phyloP scores from a whole-genome alignment of 2,888 invertebrate species.

The Nysson spinosus region DNA sequence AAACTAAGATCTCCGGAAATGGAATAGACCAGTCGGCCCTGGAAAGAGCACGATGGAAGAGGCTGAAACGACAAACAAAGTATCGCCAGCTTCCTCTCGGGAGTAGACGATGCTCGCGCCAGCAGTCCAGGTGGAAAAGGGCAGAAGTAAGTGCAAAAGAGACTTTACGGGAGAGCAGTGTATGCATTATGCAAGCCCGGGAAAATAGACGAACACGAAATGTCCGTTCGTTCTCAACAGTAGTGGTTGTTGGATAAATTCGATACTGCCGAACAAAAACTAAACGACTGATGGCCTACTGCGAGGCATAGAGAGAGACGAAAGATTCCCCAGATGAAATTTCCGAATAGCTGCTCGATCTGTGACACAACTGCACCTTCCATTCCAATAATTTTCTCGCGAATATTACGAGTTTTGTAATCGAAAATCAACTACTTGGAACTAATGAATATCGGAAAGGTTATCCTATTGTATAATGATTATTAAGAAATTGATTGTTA shows the following conservation, averaged over 20 bases:
- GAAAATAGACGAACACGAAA: conserved; percentile 56
- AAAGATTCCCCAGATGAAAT: conserved; percentile 54
- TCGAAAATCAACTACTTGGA: too few relatives aligned
- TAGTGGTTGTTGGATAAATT: conserved; percentile 12
- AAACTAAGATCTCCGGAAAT: conserved; percentile 41
- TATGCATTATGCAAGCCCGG: conserved; percentile 60
- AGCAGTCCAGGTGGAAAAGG: conserved; percentile 10
- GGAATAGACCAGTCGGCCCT: conserved; percentile 33
- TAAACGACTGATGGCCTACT: conserved; percentile 5
- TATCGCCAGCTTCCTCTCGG: conserved; percentile 48
- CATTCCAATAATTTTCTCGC: too few relatives aligned
- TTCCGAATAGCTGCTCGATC: conserved; percentile 26
- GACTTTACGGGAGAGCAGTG: conserved; percentile 40
- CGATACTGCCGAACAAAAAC: conserved; percentile 26
- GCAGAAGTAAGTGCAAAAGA: conserved; percentile 54
- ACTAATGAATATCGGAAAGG: too few relatives aligned
- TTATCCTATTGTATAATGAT: too few relatives aligned
- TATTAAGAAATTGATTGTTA: too few relatives aligned
- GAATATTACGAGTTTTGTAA: too few relatives aligned
- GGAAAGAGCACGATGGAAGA: conserved; percentile 34
- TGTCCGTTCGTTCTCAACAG: conserved; percentile 33
- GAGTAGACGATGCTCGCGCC: conserved; percentile 19
- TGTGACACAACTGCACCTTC: too few relatives aligned
- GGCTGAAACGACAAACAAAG: conserved; percentile 45
- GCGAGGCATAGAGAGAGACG: background rate